Evolutionary conservation across 1,140 invertebrate species (phyloP).

Genomic region (Diabrotica virgifera): DNA sequence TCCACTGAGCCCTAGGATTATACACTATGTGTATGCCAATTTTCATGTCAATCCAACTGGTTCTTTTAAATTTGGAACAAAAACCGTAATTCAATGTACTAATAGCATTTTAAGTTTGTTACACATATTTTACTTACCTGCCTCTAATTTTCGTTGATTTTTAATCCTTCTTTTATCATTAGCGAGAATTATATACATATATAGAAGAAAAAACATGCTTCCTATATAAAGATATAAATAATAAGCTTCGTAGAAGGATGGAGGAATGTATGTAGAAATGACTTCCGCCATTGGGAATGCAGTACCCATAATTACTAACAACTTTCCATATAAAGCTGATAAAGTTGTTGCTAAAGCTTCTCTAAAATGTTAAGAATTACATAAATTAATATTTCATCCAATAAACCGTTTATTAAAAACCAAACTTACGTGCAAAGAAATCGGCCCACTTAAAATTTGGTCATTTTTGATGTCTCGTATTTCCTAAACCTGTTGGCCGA

Average conservation of each 20-base stretch:
- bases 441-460: no score
- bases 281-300: conserved; percentile 92
- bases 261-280: conserved; percentile 86
- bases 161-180: conserved; percentile 53
- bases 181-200: conserved; percentile 78
- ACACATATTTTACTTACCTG: neutral
- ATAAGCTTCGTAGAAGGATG: conserved; percentile 87
- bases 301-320: conserved; percentile 90
- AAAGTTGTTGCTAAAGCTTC: conserved; percentile 81
- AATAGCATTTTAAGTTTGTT: no score
- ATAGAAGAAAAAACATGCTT: conserved; percentile 83
- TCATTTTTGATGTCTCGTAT: no score
- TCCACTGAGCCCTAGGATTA: no score
- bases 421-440: no score
- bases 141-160: conserved; percentile 6
- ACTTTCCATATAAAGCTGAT: conserved; percentile 90
- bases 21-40: no score
- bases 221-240: conserved; percentile 88
- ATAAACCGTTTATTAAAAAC: neutral
- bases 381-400: neutral
- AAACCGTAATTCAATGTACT: no score
- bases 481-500: no score
- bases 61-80: no score
- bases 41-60: no score
- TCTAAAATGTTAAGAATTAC: conserved; percentile 47